Conservation (phyloP, 2,113 vertebrate species). For the Calidris pygmaea region DNA sequence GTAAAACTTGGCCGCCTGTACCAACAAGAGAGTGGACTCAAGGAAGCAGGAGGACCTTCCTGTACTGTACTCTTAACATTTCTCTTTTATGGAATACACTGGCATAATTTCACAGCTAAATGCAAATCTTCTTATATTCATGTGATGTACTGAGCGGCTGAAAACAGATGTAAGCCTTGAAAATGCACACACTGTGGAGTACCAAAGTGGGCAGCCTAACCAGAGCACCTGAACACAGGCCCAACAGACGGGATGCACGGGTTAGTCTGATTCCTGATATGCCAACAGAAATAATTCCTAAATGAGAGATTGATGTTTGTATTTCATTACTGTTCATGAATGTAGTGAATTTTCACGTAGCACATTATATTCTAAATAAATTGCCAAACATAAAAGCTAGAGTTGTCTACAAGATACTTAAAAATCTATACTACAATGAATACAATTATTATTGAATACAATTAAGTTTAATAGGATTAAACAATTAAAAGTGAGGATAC, state of each 20-base stretch:
- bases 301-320: neutral
- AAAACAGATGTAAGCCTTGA: neutral
- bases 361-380: neutral
- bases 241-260: no score
- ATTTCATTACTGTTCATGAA: neutral
- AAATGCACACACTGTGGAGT: neutral
- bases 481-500: neutral
- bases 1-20: neutral
- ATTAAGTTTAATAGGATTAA: neutral
- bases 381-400: neutral
- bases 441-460: neutral
- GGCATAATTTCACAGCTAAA: neutral
- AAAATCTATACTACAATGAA: neutral
- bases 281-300: neutral
- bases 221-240: neutral
- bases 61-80: neutral
- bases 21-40: neutral
- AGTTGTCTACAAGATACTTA: neutral
- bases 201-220: neutral
- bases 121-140: no score
- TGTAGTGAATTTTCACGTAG: neutral
- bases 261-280: neutral
- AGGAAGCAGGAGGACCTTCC: neutral
- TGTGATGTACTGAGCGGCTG: rapidly evolving
- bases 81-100: neutral